Conservation (phyloP, 2,113 vertebrate species). For the Alexandromys fortis region DNA sequence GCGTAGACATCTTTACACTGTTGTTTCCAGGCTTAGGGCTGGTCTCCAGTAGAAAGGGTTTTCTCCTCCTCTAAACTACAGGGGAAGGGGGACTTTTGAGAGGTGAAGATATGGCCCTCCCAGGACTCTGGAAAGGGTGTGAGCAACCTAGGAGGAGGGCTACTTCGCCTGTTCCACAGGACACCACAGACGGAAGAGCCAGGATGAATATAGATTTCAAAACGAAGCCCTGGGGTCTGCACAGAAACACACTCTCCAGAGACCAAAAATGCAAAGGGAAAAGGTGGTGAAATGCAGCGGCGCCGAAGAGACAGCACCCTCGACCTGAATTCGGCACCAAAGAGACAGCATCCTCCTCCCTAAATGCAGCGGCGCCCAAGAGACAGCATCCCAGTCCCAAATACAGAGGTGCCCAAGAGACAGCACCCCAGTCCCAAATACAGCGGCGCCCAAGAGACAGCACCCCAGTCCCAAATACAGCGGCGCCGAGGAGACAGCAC, state of each 20-base stretch:
- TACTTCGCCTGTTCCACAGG: not conserved
- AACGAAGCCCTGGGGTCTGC: not conserved
- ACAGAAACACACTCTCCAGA: not conserved
- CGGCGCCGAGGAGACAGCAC: not conserved
- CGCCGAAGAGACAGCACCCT: not conserved
- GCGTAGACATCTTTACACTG: not conserved
- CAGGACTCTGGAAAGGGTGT: not conserved
- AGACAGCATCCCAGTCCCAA: no score
- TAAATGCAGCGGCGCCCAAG: no score
- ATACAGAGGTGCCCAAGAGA: no score
- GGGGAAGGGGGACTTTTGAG: not conserved
- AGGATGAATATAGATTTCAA: not conserved
- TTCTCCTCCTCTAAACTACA: not conserved
- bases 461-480: no score
- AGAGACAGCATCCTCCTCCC: no score
- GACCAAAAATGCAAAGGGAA: not conserved
- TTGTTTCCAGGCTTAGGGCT: not conserved
- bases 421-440: no score
- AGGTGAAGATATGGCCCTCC: not conserved
- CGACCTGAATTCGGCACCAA: no score
- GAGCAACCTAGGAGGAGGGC: not conserved
- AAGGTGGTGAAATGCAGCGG: conserved; percentile 49
- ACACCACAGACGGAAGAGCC: not conserved
- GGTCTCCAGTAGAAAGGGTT: not conserved
- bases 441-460: no score